Evolutionary conservation across 2,888 invertebrate species (phyloP).

Genomic region (Cerastis rubricosa): DNA sequence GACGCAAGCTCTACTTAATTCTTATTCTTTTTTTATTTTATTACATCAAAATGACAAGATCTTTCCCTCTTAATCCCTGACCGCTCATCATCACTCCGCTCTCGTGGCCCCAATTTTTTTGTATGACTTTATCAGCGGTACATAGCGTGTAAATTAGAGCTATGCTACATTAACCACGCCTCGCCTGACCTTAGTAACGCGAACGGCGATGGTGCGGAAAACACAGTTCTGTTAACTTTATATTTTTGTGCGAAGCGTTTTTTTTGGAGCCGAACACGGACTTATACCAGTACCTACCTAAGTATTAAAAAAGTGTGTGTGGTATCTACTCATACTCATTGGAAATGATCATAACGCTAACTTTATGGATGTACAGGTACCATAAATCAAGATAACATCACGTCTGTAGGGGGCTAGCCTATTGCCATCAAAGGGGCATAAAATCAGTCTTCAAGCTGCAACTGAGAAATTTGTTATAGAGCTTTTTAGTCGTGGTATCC

Average conservation of each 20-base stretch:
- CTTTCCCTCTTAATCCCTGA: not conserved
- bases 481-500: no score
- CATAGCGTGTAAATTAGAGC: constrained; percentile 63
- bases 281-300: not conserved
- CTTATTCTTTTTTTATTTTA: not conserved
- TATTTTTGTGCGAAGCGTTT: constrained; percentile 27
- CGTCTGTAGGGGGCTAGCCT: not conserved
- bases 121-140: constrained; percentile 62
- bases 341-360: not conserved
- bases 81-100: not conserved
- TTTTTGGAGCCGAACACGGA: not conserved
- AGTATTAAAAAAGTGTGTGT: not conserved
- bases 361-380: not conserved
- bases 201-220: constrained; percentile 44
- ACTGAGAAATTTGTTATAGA: not conserved
- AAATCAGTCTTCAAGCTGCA: no score
- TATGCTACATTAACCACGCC: constrained; percentile 67
- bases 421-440: not conserved
- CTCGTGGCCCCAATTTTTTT: constrained; percentile 53
- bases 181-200: constrained; percentile 54
- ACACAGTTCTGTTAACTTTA: constrained; percentile 43
- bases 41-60: not conserved
- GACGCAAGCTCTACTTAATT: not conserved
- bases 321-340: not conserved
- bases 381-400: not conserved